Base-by-base conservation (phyloP, 2,113 vertebrate genomes). In the Erythrocercus mccallii region DNA sequence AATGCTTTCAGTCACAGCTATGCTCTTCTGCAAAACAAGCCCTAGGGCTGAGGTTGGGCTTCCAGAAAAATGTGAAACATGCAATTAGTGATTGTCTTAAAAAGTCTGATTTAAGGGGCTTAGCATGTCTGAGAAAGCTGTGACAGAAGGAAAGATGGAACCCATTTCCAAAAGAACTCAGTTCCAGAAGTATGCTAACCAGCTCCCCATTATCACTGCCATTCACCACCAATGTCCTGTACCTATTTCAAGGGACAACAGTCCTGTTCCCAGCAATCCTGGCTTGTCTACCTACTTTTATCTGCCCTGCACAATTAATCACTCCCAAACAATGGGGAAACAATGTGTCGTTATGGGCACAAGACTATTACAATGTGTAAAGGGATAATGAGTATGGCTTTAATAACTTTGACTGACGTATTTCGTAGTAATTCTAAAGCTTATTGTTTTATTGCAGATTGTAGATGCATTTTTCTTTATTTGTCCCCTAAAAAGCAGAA, bases 1-100 rank as follows among this genome's bases (percentile, higher is more conserved):
- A 23, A 38, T 86, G 58, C 48, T 65, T 94, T 90, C 90, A 73
- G 81, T 95, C 85, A 85, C 78, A 88, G 85, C 71, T 69, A 61
- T 18, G 37, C 37, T 88, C 54, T 88, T 93, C 62, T 82, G 54
- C 66, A 83, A 83, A 91, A 77, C 30, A 88, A 64, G 42, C 84
- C 87, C 74, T 30, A 61, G 24, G 65, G 81, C 81, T 85, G 40
- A 85, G 38, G 58, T 1, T 85, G 42, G 81, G 68, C 64, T 90
- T 88, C 80, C 74, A 91, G 58, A 88, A 94, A 82, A 93, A 89
- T 18, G 35, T 33, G 68, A 87, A 94, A 89, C 50, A 64, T 2
- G 27, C 70, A 90, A 91, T 85, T 88, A 95, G 54, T 5, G 0
- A 69, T 62, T 2, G 0, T 40, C 54, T 73, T 88, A 0, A 82